These are phyloP conservation scores for Drosophila equinoxialis DNA, from an alignment of 1,140 invertebrate genomes.

Conservation along the genomic window DNA sequence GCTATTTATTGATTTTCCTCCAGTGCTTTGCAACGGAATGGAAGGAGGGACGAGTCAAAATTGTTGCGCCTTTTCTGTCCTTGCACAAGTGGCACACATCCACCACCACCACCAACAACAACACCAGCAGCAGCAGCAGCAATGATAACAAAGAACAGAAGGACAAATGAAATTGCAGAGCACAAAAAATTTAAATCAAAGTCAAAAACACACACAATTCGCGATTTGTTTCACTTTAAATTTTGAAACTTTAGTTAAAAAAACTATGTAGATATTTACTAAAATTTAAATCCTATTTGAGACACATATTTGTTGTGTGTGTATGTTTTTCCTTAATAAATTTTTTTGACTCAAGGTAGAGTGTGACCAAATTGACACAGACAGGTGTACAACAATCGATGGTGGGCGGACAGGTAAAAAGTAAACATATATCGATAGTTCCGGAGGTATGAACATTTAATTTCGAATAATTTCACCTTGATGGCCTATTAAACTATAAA, in stretches of 20 bases:
- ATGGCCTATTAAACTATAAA: no score
- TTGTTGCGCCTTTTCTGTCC: constrained; percentile 76
- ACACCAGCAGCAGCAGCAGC: constrained; percentile 33
- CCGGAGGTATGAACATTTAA: no score
- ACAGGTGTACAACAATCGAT: not conserved
- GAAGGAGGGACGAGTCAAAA: constrained; percentile 48
- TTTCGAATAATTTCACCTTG: no score
- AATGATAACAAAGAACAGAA: constrained; percentile 37
- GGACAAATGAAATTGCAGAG: not conserved
- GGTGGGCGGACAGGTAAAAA: not conserved
- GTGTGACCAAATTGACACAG: not conserved
- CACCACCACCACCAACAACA: not conserved
- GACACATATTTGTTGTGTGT: constrained; percentile 36
- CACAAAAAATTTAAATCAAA: not conserved
- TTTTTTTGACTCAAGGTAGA: constrained; percentile 15
- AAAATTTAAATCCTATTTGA: constrained; percentile 40
- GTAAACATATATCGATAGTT: not conserved
- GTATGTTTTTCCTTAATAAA: constrained; percentile 12
- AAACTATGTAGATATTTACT: constrained; percentile 31
- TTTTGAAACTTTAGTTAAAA: constrained; percentile 27
- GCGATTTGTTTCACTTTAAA: constrained; percentile 1
- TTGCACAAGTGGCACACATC: constrained; percentile 56
- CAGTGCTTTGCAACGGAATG: constrained; percentile 45
- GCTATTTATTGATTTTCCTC: constrained; percentile 74
- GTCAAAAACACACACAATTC: not conserved